A percentile compares a stretch with the other conserved stretches of the same genome.
Evolutionary conservation across 2,888 invertebrate genomes (phyloP).

Genomic region (Acleris holmiana): DNA sequence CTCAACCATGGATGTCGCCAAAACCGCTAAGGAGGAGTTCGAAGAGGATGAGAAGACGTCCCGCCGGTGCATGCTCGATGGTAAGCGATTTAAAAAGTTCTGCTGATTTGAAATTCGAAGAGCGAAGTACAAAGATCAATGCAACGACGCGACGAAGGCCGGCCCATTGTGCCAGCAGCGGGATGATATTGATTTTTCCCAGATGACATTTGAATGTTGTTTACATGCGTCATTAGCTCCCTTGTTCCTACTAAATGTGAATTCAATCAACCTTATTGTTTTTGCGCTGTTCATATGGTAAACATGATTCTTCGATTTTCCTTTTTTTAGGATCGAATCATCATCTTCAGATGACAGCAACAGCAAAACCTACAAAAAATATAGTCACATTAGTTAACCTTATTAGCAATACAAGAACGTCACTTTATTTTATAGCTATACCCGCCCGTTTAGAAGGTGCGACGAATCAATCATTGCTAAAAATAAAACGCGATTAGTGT

Average conservation of each 20-base stretch:
- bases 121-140: conserved; percentile 28
- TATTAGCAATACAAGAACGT: background rate
- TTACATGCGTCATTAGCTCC: conserved; percentile 43
- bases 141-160: conserved; percentile 21
- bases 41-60: conserved; percentile 70
- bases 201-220: conserved; percentile 46
- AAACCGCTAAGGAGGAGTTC: conserved; percentile 62
- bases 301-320: too few relatives aligned
- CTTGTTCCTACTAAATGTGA: background rate
- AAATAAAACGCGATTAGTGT: conserved; percentile 32
- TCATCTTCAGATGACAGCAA: too few relatives aligned
- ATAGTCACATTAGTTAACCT: too few relatives aligned
- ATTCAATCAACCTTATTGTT: background rate
- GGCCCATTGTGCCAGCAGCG: conserved; percentile 27
- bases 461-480: conserved; percentile 27
- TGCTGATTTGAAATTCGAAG: conserved; percentile 13
- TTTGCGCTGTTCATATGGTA: background rate
- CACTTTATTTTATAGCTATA: conserved; percentile 11
- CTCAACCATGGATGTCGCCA: conserved; percentile 68
- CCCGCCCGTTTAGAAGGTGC: conserved; percentile 15
- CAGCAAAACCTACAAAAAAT: too few relatives aligned
- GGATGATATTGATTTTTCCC: conserved; percentile 51
- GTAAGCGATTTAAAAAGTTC: conserved; percentile 55
- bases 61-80: conserved; percentile 79
- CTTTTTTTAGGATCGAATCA: too few relatives aligned